Percentiles rank a stretch among this genome's conserved stretches.
These are phyloP conservation scores for Diplogasteroides magnus DNA, from an alignment of 1,140 invertebrate genomes.

Conservation along the genomic window DNA sequence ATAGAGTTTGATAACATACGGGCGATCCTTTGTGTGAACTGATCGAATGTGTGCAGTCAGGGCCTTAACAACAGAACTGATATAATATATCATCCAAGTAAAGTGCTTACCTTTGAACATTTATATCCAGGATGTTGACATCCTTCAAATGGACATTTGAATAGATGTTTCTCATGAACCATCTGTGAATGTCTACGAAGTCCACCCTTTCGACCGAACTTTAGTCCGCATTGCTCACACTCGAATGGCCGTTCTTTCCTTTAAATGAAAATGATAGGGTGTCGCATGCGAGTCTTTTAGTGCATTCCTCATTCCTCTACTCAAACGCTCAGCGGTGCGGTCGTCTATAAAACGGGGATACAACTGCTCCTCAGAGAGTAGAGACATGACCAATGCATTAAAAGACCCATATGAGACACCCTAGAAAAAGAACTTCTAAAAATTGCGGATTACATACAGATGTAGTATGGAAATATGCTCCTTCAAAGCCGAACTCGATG, in stretches of 20 bases:
- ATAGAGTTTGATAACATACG: background rate
- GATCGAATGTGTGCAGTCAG: constrained; percentile 35
- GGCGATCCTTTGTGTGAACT: constrained; percentile 38
- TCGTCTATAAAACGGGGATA: too few relatives aligned
- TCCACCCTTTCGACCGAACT: constrained; percentile 35
- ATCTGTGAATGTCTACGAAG: constrained; percentile 35
- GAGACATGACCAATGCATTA: too few relatives aligned
- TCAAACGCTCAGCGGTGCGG: too few relatives aligned
- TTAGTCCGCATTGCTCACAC: constrained; percentile 24
- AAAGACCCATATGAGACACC: too few relatives aligned
- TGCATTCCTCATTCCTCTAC: too few relatives aligned
- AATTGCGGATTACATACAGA: constrained; percentile 31
- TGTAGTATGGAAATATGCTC: constrained; percentile 30
- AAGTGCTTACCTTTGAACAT: constrained; percentile 33
- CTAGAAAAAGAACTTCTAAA: too few relatives aligned
- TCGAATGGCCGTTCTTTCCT: constrained; percentile 28
- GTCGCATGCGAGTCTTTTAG: too few relatives aligned
- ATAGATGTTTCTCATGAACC: constrained; percentile 31
- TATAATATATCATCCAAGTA: background rate
- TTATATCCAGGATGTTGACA: constrained; percentile 40
- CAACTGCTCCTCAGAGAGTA: too few relatives aligned
- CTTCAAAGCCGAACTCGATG: constrained; percentile 15
- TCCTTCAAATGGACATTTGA: constrained; percentile 32
- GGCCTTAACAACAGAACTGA: constrained; percentile 22
- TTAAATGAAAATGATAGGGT: constrained; percentile 1